Base-by-base conservation (phyloP, 2,888 invertebrate species). In the Phasia obesa region DNA sequence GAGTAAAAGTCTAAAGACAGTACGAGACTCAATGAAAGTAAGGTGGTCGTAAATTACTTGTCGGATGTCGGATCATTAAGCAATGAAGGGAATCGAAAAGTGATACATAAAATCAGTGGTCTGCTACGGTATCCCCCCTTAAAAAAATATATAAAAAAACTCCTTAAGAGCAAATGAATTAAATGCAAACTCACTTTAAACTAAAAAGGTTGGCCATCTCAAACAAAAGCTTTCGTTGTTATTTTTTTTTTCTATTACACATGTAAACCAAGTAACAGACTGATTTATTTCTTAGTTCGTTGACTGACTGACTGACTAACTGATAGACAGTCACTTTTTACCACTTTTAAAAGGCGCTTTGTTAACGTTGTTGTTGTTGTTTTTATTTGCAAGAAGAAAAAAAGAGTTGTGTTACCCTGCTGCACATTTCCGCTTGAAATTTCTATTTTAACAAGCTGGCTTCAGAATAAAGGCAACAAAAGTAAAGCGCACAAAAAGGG, bases 401-500 rank as follows among this genome's bases (percentile, higher is more conserved):
- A 59, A 60, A 44, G 42, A 67, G 44, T 73, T 79, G 59, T 73
- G 53, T 53, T 74, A 71, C 80, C 67, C 69, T 77, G 67, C 51
- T 81, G 64, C 84, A 76, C 57, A 77, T 84, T 81, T 84, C 73
- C 84, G 77, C 73, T 77, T 84, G 80, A 84, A 71, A 80, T 79
- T 84, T 76, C 75, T 71, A 73, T 80, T 84, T 79, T 80, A 84
- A 78, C 75, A 71, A 80, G 80, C 60, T 71, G 69, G 38, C 27
- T 69, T 57, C 21, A 51, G n/a, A 69, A 62, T 19, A 64, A 49
- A 42, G 53, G 31, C 21, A 69, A 57, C 55, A 73, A 42, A 55
- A 25, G 17, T n/a, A n/a, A 23, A 59, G 51, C 15, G 27, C 25
- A 60, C 5, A 70, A 51, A 64, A 55, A 59, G 55, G 21, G 17